Percentiles rank a stretch among this genome's conserved stretches.
These are phyloP conservation scores for Limnephilus lunatus DNA, from an alignment of 2,888 invertebrate genomes.

Conservation along the genomic window DNA sequence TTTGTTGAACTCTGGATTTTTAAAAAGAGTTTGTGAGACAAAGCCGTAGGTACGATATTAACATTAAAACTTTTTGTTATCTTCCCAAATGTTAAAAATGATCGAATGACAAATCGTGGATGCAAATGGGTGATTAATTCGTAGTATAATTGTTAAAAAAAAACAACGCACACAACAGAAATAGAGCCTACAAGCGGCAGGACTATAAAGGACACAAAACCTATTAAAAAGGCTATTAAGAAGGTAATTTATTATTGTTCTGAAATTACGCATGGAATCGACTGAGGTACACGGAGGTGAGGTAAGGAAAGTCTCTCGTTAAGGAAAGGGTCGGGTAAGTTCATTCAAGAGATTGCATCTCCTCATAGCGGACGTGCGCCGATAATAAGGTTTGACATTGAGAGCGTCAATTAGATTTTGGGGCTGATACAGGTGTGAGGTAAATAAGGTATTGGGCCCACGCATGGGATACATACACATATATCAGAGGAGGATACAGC, in stretches of 20 bases:
- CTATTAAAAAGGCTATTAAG: neutral
- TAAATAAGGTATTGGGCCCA: constrained; percentile 9
- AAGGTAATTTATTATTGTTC: neutral
- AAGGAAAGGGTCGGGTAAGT: neutral
- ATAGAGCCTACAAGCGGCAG: neutral
- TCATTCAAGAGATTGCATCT: neutral
- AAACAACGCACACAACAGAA: neutral
- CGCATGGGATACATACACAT: neutral
- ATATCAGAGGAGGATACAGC: neutral
- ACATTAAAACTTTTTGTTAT: no score
- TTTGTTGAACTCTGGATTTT: no score
- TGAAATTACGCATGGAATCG: neutral
- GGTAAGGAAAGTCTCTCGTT: neutral
- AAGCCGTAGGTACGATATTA: no score
- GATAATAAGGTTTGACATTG: constrained; percentile 60
- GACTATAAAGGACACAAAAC: neutral
- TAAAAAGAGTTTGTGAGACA: no score
- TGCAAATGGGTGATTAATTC: no score
- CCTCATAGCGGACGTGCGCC: constrained; percentile 26
- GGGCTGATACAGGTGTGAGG: constrained; percentile 47
- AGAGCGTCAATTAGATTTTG: constrained; percentile 63
- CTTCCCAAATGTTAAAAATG: no score
- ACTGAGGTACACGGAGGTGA: neutral
- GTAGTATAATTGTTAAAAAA: no score
- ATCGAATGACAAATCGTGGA: no score